Evolutionary conservation across 2,113 vertebrate genomes (phyloP), one percentile per base, ranked within the genome.

Genomic region (Castor canadensis): DNA sequence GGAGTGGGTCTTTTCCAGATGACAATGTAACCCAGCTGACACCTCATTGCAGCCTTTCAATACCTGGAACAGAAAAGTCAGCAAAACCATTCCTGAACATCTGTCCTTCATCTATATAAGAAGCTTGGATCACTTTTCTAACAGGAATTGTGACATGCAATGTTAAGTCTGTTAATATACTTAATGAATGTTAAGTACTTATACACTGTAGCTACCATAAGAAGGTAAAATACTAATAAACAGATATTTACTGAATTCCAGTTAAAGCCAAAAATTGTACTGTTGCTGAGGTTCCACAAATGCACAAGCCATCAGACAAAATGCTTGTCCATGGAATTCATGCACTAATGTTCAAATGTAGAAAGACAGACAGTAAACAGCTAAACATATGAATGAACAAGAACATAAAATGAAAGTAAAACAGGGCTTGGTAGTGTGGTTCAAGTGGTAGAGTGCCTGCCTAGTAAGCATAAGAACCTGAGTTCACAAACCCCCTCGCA

Each of bases 181-280:
- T n/a, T 73, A 75, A 38, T 77, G 22, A 71, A 77, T 66, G 43
- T 58, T 85, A 85, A 56, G 32, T 47, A 47, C 58, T 82, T 82
- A 45, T 24, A 75, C 11, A 49, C 0, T 47, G n/a, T 15, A 89
- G 17, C 49, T 62, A 47, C 83, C 47, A 66, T 13, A 66, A 58
- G 88, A 71, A 81, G 20, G 15, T 79, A 71, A 92, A 94, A 45
- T 79, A 72, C 69, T 86, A 86, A 81, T 76, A 76, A 77, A 66
- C 1, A 82, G 32, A 16, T 79, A 87, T 56, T 87, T 92, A 24
- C 22, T 58, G 22, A 67, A 54, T 47, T 7, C n/a, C 17, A 60
- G 1, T 86, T 71, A 69, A n/a, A 75, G 56, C 9, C 26, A 86
- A 60, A 35, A 13, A 89, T 81, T 91, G 10, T 89, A 91, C 84